Conservation (phyloP, 2,113 vertebrate genomes). For the Climacteris rufus region DNA sequence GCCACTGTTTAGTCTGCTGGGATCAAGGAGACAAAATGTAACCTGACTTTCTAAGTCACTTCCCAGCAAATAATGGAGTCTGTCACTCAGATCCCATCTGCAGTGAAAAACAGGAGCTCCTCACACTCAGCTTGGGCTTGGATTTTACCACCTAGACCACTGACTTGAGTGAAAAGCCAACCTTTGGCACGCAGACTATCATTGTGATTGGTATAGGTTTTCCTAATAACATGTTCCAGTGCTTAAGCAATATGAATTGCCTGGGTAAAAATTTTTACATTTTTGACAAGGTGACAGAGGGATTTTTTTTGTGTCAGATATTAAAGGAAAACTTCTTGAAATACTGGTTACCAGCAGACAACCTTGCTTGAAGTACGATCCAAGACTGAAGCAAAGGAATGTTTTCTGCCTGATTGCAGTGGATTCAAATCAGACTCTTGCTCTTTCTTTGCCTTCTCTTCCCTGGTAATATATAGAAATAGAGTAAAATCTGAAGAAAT, state of each 20-base stretch:
- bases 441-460: not conserved
- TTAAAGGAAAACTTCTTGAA: not conserved
- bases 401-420: not conserved
- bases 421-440: not conserved
- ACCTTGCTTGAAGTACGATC: not conserved
- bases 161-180: constrained; percentile 1
- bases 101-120: not conserved
- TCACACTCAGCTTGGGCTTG: not conserved
- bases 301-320: not conserved
- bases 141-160: constrained; percentile 46
- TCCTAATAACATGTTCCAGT: not conserved
- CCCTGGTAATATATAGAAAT: not conserved
- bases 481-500: not conserved
- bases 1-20: not conserved
- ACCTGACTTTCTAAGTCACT: not conserved
- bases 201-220: constrained; percentile 16
- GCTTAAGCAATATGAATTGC: not conserved
- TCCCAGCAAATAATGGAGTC: not conserved
- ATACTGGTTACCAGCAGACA: not conserved
- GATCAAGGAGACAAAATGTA: not conserved
- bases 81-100: not conserved
- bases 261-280: not conserved
- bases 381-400: not conserved
- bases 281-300: constrained; percentile 1
- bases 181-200: not conserved